phyloP scores from a whole-genome alignment of 2,797 vertebrate species.

The Sebastiscus tertius region DNA sequence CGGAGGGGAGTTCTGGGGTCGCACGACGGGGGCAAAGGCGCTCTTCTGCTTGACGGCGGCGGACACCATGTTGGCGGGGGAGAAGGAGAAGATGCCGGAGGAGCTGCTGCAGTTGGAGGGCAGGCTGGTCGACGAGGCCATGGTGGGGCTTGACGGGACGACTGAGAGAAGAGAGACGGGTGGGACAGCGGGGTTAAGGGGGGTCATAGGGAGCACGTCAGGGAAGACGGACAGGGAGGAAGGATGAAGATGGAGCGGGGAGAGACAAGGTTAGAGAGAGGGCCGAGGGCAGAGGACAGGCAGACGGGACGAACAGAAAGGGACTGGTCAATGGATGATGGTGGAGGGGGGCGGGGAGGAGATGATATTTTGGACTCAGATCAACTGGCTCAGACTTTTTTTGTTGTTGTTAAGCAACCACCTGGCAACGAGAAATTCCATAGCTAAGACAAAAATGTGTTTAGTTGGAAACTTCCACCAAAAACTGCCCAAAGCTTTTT shows the following conservation, averaged over 20 bases:
- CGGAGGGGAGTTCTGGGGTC: slow-evolving; percentile 97
- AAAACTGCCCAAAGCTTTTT: slow-evolving; percentile 44
- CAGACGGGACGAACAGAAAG: slow-evolving; percentile 78
- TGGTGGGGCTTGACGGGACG: slow-evolving; percentile 97
- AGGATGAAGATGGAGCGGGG: slow-evolving; percentile 73
- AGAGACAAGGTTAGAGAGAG: slow-evolving; percentile 73
- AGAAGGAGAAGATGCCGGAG: slow-evolving; percentile 99
- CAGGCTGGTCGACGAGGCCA: slow-evolving; percentile 98
- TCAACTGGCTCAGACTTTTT: slow-evolving; percentile 53
- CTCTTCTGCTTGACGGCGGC: slow-evolving; percentile 99
- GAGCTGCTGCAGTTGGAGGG: slow-evolving; percentile 99
- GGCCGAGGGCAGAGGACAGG: slow-evolving; percentile 76
- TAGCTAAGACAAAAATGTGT: slow-evolving; percentile 55
- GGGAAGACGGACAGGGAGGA: slow-evolving; percentile 77
- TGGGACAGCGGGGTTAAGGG: slow-evolving; percentile 53
- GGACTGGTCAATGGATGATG: slow-evolving; percentile 81
- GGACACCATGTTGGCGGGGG: slow-evolving; percentile 99
- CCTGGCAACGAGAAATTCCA: slow-evolving; percentile 34
- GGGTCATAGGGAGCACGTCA: slow-evolving; percentile 78
- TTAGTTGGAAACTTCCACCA: slow-evolving; percentile 35
- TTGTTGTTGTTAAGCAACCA: slow-evolving; percentile 28
- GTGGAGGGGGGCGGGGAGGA: slow-evolving; percentile 70
- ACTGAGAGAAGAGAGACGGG: slow-evolving; percentile 80
- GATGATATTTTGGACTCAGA: slow-evolving; percentile 72
- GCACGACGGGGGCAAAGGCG: slow-evolving; percentile 97